Percentiles rank a stretch among this genome's conserved stretches.
Evolutionary conservation across 1,140 invertebrate genomes (phyloP).

Genomic region (Bombus difficillimus): DNA sequence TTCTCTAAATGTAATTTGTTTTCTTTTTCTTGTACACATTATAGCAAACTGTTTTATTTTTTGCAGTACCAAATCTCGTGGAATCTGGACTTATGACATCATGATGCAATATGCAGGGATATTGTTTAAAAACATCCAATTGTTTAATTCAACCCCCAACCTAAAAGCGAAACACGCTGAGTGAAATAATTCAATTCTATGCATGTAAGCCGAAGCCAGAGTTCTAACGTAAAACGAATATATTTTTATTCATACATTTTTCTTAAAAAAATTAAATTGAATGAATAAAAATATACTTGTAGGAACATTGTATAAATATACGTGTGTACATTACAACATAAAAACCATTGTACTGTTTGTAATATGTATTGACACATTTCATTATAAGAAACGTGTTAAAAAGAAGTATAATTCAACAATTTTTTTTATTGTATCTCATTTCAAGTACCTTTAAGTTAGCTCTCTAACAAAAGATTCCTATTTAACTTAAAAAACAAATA

Average conservation of each 20-base stretch:
- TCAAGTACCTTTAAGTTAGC: neutral
- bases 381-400: slow-evolving; percentile 1
- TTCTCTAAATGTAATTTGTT: neutral
- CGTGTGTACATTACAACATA: slow-evolving; percentile 18
- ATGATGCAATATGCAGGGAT: slow-evolving; percentile 22
- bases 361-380: neutral
- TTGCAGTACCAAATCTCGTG: slow-evolving; percentile 62
- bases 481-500: slow-evolving; percentile 34
- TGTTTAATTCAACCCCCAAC: slow-evolving; percentile 18
- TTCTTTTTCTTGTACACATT: neutral
- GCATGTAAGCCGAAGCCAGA: neutral
- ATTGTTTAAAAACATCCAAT: slow-evolving; percentile 11
- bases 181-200: slow-evolving; percentile 21
- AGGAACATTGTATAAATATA: slow-evolving; percentile 6
- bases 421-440: neutral
- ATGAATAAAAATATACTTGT: slow-evolving; percentile 44
- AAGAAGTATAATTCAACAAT: neutral
- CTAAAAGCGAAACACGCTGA: slow-evolving; percentile 8
- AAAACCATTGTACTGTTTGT: slow-evolving; percentile 10
- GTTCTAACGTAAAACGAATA: slow-evolving; percentile 6
- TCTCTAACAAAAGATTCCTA: neutral
- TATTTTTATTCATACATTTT: slow-evolving; percentile 48
- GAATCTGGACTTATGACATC: slow-evolving; percentile 56
- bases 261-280: slow-evolving; percentile 2
- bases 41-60: slow-evolving; percentile 24